These are phyloP conservation scores for Pterophyllum scalare DNA, from an alignment of 2,113 vertebrate genomes.

Conservation along the genomic window DNA sequence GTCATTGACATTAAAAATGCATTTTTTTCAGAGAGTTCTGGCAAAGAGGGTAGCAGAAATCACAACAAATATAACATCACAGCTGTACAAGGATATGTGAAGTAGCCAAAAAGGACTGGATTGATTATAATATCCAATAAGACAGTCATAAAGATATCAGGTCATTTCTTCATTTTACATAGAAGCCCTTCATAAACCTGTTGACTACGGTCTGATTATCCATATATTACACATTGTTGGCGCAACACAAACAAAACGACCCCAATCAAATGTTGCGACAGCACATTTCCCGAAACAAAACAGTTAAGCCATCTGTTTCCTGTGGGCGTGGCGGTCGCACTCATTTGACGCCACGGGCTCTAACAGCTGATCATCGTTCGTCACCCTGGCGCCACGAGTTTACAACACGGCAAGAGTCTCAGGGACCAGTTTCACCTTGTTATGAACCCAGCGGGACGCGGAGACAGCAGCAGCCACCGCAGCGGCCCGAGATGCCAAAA, in stretches of 20 bases:
- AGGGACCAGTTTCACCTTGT: slow-evolving; percentile 63
- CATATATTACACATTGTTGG: too few relatives aligned
- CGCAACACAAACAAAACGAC: background rate
- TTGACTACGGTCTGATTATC: too few relatives aligned
- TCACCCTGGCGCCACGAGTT: slow-evolving; percentile 46
- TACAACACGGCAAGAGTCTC: slow-evolving; percentile 33
- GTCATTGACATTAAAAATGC: rapidly evolving
- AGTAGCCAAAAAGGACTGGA: too few relatives aligned
- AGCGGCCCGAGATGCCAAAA: slow-evolving; percentile 66
- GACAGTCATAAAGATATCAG: too few relatives aligned
- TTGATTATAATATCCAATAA: too few relatives aligned
- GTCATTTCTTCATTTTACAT: too few relatives aligned
- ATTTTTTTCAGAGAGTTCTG: too few relatives aligned
- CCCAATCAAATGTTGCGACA: background rate
- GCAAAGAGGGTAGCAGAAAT: too few relatives aligned
- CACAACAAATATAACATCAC: too few relatives aligned
- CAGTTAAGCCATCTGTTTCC: background rate
- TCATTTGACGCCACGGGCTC: background rate
- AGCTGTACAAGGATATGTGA: too few relatives aligned
- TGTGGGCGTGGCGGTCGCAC: slow-evolving; percentile 18
- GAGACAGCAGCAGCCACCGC: background rate
- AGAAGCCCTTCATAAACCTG: too few relatives aligned
- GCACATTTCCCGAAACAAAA: background rate
- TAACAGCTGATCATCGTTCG: slow-evolving; percentile 60
- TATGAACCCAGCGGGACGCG: slow-evolving; percentile 15